Percentiles rank a stretch among this genome's conserved stretches.
Conservation (phyloP, 37 sponge, comb jelly and placozoan genomes). For the Lycopodina hypogea region DNA sequence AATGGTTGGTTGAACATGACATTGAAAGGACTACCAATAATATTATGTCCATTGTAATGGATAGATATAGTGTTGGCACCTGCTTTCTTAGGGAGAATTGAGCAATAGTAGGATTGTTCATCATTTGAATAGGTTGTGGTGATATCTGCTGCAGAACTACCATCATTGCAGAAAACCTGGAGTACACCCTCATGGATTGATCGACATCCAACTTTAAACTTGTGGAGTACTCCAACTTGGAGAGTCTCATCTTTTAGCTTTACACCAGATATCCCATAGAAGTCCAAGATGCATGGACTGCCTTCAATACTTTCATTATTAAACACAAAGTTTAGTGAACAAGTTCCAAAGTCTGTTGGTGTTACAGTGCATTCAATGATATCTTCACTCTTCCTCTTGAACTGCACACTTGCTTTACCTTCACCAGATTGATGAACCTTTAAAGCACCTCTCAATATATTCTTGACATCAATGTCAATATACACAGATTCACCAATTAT, state of each 20-base stretch:
- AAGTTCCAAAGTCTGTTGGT: conserved; percentile 31
- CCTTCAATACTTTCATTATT: conserved; percentile 54
- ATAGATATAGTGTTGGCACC: conserved; percentile 22
- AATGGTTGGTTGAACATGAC: conserved; percentile 23
- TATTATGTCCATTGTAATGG: conserved; percentile 41
- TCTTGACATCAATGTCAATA: conserved; percentile 52
- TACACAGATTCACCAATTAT: conserved; percentile 23
- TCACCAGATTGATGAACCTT: conserved; percentile 45
- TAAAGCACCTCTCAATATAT: conserved; percentile 51
- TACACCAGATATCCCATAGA: conserved; percentile 17
- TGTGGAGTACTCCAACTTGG: conserved; percentile 8
- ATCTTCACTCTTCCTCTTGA: conserved; percentile 27
- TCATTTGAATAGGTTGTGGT: conserved; percentile 2
- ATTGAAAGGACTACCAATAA: conserved; percentile 71
- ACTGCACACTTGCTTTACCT: conserved; percentile 24
- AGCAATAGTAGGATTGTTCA: conserved; percentile 27
- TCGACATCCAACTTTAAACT: conserved; percentile 40
- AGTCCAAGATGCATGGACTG: conserved; percentile 44
- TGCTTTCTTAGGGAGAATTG: conserved; percentile 9
- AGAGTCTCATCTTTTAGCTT: conserved; percentile 18
- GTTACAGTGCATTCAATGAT: conserved; percentile 22
- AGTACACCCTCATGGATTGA: conserved; percentile 34
- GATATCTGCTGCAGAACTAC: conserved; percentile 18
- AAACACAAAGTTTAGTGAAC: conserved; percentile 39
- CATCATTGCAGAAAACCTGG: conserved; percentile 24